phyloP scores from a whole-genome alignment of 1,140 invertebrate genomes.

The Lysiphlebus fabarum region DNA sequence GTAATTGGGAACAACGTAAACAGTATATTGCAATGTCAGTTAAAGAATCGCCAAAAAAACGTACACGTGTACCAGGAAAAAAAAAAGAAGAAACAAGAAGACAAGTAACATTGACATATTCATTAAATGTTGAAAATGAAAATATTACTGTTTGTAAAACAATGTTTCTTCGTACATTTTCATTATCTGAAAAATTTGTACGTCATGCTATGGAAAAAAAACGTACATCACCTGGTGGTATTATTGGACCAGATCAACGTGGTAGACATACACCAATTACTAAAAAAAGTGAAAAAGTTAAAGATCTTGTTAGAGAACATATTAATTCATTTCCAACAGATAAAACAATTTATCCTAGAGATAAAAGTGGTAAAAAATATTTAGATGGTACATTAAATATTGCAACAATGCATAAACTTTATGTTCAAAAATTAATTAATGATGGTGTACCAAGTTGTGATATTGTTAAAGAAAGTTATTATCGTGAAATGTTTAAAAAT shows the following conservation, averaged over 20 bases:
- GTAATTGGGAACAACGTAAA: conserved; percentile 37
- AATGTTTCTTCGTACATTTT: conserved; percentile 40
- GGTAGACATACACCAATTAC: conserved; percentile 34
- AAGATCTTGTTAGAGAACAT: conserved; percentile 32
- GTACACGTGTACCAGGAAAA: conserved; percentile 30
- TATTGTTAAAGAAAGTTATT: conserved; percentile 37
- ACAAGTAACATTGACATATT: conserved; percentile 39
- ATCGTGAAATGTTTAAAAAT: conserved; percentile 37
- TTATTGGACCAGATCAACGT: conserved; percentile 34
- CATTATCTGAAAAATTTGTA: conserved; percentile 37
- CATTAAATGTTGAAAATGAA: conserved; percentile 29
- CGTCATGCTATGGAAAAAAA: conserved; percentile 37
- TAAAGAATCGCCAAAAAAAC: conserved; percentile 37
- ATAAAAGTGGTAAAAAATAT: conserved; percentile 27
- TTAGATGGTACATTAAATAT: conserved; percentile 32
- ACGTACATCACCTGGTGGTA: conserved; percentile 29
- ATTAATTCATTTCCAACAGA: conserved; percentile 33
- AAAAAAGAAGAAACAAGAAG: conserved; percentile 30
- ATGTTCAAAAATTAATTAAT: conserved; percentile 32
- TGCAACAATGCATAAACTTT: conserved; percentile 34
- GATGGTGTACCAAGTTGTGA: conserved; percentile 30
- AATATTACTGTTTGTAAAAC: conserved; percentile 36
- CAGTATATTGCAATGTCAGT: conserved; percentile 35
- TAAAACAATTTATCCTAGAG: conserved; percentile 25
- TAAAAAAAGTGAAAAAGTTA: conserved; percentile 35